phyloP scores from a whole-genome alignment of 2,113 vertebrate species.

The Eubucco bourcierii region DNA sequence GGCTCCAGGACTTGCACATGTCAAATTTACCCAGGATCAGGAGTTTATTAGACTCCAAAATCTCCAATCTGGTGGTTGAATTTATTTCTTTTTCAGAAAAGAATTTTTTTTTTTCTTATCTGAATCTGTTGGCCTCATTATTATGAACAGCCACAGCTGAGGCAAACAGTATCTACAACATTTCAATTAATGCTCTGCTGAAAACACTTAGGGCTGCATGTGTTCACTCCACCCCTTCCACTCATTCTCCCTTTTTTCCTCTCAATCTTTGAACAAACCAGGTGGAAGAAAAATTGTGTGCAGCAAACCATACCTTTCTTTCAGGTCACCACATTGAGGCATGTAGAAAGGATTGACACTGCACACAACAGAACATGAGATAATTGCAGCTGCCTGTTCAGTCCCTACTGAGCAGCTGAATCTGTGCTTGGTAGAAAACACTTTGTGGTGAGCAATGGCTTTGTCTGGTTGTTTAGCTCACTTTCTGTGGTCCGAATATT shows the following conservation, averaged over 20 bases:
- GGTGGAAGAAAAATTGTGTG: not conserved
- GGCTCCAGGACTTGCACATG: not conserved
- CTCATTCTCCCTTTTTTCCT: not conserved
- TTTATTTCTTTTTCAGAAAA: not conserved
- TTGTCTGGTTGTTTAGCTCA: not conserved
- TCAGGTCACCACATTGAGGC: not conserved
- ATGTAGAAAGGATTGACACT: not conserved
- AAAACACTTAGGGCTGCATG: not conserved
- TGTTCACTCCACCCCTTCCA: not conserved
- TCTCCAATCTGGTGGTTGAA: not conserved
- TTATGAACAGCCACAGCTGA: slow-evolving; percentile 19
- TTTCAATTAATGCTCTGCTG: slow-evolving; percentile 16
- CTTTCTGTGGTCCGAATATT: not conserved
- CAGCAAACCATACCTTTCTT: not conserved
- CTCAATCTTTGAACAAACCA: not conserved
- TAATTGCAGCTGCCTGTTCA: not conserved
- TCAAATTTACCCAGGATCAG: not conserved
- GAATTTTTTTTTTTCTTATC: not conserved
- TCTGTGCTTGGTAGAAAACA: not conserved
- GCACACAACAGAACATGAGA: not conserved
- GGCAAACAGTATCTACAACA: not conserved
- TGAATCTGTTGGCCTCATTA: slow-evolving; percentile 31
- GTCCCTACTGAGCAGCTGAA: not conserved
- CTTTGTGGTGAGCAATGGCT: not conserved
- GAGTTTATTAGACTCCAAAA: not conserved